Evolutionary conservation across 2,888 invertebrate species (phyloP).

Genomic region (Andrena minutula): DNA sequence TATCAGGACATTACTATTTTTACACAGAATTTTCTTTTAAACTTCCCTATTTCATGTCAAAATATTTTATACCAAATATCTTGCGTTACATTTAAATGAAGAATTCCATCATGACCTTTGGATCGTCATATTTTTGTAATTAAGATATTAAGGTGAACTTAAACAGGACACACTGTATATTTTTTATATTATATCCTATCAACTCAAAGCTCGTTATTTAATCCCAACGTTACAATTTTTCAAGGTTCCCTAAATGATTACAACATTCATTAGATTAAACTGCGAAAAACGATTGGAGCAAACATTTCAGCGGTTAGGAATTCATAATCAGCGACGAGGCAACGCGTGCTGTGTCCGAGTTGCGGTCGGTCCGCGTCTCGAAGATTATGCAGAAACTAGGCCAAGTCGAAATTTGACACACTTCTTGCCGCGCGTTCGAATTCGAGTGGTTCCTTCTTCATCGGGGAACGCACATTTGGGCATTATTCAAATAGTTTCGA

Average conservation of each 20-base stretch:
- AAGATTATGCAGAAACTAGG: constrained; percentile 77
- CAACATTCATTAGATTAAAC: not conserved
- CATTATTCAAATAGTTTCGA: no score
- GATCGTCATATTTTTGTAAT: no score
- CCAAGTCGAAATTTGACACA: constrained; percentile 81
- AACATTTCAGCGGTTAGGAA: constrained; percentile 33
- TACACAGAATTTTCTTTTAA: no score
- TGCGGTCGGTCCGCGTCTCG: constrained; percentile 38
- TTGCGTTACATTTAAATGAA: no score
- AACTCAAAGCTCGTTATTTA: not conserved
- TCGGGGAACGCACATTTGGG: not conserved
- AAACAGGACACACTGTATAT: no score
- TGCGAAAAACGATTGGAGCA: constrained; percentile 9
- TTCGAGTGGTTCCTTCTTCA: constrained; percentile 38
- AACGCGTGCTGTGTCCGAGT: constrained; percentile 17
- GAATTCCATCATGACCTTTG: no score
- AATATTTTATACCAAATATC: no score
- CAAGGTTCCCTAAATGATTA: not conserved
- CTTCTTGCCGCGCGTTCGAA: constrained; percentile 67
- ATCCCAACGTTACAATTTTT: not conserved
- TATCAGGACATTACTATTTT: no score
- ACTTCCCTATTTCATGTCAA: no score
- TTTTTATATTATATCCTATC: no score
- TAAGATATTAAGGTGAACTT: no score
- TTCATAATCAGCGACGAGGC: constrained; percentile 31